phyloP scores from a whole-genome alignment of 2,888 invertebrate genomes.

The Azorinus chamasolen region DNA sequence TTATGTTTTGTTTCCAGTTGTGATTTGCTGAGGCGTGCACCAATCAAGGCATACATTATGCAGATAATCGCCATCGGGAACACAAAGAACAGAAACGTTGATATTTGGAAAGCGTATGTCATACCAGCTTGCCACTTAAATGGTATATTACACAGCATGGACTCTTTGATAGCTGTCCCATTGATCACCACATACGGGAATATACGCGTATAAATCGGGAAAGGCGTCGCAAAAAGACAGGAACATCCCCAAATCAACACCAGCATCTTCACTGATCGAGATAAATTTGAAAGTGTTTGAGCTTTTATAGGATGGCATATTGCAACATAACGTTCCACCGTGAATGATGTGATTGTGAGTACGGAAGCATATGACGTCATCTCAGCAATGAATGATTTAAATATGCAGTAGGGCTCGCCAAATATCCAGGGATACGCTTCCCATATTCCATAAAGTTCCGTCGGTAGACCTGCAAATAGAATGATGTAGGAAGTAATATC shows the following conservation, averaged over 20 bases:
- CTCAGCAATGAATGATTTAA: slow-evolving; percentile 87
- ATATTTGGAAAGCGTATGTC: slow-evolving; percentile 90
- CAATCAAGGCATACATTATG: slow-evolving; percentile 89
- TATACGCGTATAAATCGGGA: slow-evolving; percentile 79
- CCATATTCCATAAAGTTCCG: slow-evolving; percentile 87
- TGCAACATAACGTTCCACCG: slow-evolving; percentile 94
- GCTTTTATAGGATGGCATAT: slow-evolving; percentile 95
- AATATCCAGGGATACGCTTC: slow-evolving; percentile 87
- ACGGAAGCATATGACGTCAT: slow-evolving; percentile 95
- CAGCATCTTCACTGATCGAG: slow-evolving; percentile 89
- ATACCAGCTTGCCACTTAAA: slow-evolving; percentile 69
- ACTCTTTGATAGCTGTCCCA: slow-evolving; percentile 69
- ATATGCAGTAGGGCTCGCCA: slow-evolving; percentile 86
- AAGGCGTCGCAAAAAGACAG: slow-evolving; percentile 89
- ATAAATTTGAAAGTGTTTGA: slow-evolving; percentile 93
- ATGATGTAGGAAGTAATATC: too few relatives aligned
- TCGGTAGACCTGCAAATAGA: slow-evolving; percentile 85
- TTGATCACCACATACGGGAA: slow-evolving; percentile 71
- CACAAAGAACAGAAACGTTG: slow-evolving; percentile 94
- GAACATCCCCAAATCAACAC: slow-evolving; percentile 91
- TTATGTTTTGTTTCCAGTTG: slow-evolving; percentile 41
- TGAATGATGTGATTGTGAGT: slow-evolving; percentile 96
- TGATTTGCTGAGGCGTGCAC: slow-evolving; percentile 69
- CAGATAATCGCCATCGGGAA: slow-evolving; percentile 91
- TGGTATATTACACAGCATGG: slow-evolving; percentile 79